Conservation (phyloP, 2,113 vertebrate genomes). For the Proteles cristata region DNA sequence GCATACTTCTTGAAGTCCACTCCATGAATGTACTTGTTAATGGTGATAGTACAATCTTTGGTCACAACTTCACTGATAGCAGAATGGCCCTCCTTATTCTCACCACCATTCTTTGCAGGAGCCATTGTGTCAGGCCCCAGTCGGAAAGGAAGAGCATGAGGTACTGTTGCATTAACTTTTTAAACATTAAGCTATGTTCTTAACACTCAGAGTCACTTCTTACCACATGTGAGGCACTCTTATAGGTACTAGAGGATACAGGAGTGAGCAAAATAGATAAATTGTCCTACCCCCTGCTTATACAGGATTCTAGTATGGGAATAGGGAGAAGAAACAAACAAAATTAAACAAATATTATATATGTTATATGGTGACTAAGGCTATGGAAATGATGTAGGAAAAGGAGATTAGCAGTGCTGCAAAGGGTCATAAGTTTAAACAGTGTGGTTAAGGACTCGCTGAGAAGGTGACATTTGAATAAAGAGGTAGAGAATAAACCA, state of each 20-base stretch:
- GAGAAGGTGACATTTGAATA: not conserved
- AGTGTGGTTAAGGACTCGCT: not conserved
- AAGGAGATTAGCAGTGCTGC: not conserved
- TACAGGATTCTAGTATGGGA: not conserved
- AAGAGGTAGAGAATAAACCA: not conserved
- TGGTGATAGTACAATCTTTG: not conserved
- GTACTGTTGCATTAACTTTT: not conserved
- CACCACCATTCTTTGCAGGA: not conserved
- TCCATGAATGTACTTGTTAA: not conserved
- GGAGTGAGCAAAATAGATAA: not conserved
- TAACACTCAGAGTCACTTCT: not conserved
- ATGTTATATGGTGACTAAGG: not conserved
- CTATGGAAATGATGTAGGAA: not conserved
- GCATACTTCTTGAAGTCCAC: not conserved
- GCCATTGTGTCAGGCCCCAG: not conserved
- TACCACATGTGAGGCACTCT: not conserved
- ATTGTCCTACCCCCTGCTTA: not conserved
- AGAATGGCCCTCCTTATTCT: not conserved
- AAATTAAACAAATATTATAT: not conserved
- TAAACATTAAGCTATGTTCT: not conserved
- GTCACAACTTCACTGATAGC: not conserved
- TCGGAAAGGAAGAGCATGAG: not conserved
- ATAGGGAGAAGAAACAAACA: not conserved
- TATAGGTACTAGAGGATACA: not conserved
- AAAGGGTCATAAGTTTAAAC: not conserved